Evolutionary conservation across 1,140 invertebrate species (phyloP).

Genomic region (Neodiprion lecontei): DNA sequence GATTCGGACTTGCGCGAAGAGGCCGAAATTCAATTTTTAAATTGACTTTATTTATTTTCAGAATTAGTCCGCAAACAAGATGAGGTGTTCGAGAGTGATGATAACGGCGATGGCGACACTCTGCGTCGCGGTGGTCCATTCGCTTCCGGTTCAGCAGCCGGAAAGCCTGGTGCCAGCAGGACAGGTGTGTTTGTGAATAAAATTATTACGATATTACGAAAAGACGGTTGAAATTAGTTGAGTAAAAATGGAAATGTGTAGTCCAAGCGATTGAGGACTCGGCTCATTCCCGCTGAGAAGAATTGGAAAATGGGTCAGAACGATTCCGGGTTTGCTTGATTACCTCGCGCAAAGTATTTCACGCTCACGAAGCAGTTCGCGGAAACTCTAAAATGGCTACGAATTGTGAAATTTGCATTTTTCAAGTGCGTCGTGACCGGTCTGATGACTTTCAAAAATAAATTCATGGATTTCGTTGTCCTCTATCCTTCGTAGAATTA

Average conservation of each 20-base stretch:
- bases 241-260: too few relatives aligned
- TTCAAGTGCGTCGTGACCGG: not conserved
- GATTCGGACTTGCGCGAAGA: too few relatives aligned
- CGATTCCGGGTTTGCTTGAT: not conserved
- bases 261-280: not conserved
- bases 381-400: not conserved
- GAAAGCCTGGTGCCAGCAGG: slow-evolving; percentile 40
- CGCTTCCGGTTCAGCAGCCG: slow-evolving; percentile 46
- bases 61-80: slow-evolving; percentile 25
- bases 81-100: slow-evolving; percentile 45
- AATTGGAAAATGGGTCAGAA: not conserved
- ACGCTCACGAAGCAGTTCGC: too few relatives aligned
- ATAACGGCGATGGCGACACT: slow-evolving; percentile 41
- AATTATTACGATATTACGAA: too few relatives aligned
- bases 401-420: not conserved
- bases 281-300: not conserved
- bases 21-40: not conserved
- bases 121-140: slow-evolving; percentile 45
- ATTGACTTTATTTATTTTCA: not conserved
- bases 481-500: too few relatives aligned
- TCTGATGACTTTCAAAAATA: not conserved
- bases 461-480: too few relatives aligned
- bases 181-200: slow-evolving; percentile 42
- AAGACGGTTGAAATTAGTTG: too few relatives aligned
- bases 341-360: not conserved